Percentiles rank a stretch among this genome's conserved stretches.
Evolutionary conservation across 2,113 vertebrate species (phyloP).

Genomic region (Grantiella picta): DNA sequence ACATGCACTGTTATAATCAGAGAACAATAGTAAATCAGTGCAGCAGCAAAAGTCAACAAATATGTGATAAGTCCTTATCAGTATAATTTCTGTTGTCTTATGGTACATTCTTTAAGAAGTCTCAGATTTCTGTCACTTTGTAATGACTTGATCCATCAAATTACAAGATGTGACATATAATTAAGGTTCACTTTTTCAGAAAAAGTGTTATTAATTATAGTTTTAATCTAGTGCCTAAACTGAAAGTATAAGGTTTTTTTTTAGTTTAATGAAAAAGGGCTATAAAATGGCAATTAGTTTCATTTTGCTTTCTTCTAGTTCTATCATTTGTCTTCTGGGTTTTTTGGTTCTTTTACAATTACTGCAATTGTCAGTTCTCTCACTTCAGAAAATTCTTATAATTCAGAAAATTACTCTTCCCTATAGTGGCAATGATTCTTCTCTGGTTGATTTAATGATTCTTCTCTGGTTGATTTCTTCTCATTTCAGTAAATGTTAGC

Average conservation of each 20-base stretch:
- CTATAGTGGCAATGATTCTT: neutral
- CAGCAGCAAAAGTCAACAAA: neutral
- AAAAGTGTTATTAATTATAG: neutral
- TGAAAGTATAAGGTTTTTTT: neutral
- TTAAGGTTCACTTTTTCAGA: neutral
- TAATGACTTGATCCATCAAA: neutral
- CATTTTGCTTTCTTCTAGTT: neutral
- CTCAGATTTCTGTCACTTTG: neutral
- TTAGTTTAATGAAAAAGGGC: neutral
- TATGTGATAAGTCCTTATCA: rapidly evolving
- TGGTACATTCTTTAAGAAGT: neutral
- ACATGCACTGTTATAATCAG: neutral
- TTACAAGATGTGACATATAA: neutral
- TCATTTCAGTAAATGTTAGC: neutral
- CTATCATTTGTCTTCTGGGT: neutral
- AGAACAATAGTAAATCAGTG: neutral
- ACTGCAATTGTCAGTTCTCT: neutral
- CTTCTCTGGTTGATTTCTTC: neutral
- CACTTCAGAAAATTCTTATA: neutral
- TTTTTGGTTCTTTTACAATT: neutral
- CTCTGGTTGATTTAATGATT: neutral
- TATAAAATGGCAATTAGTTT: neutral
- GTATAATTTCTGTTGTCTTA: neutral
- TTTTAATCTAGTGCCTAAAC: neutral
- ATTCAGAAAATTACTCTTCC: neutral